A percentile compares a stretch with the other conserved stretches of the same genome.
Conservation (phyloP, 64 coral and sea anemone genomes). For the Stichodactyla helianthus region DNA sequence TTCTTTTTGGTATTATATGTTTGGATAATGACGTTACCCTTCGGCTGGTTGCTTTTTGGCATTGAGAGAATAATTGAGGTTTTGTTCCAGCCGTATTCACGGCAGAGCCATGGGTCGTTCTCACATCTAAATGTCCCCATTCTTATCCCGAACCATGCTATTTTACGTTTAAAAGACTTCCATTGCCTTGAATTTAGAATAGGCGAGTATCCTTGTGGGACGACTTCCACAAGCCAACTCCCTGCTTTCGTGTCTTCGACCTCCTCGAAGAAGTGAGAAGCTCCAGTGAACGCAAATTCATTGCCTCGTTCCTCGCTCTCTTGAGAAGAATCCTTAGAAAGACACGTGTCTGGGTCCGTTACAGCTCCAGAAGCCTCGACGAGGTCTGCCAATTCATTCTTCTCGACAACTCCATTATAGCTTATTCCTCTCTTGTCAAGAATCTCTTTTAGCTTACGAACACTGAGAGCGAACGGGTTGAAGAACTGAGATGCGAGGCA, state of each 20-base stretch:
- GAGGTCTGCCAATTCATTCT: conserved; percentile 84
- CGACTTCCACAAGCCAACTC: conserved; percentile 91
- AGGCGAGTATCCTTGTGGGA: conserved; percentile 44
- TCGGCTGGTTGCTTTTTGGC: conserved; percentile 83
- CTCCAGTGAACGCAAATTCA: conserved; percentile 60
- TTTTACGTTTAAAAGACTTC: conserved; percentile 62
- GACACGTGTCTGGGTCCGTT: conserved; percentile 60
- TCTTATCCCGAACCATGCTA: conserved; percentile 83
- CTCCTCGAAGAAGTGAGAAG: conserved; percentile 95
- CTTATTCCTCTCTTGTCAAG: conserved; percentile 92
- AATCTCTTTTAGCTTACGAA: conserved; percentile 84
- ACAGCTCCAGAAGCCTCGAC: conserved; percentile 82
- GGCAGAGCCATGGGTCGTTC: conserved; percentile 75
- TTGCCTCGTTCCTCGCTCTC: conserved; percentile 51
- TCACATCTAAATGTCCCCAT: conserved; percentile 89
- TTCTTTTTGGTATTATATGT: conserved; percentile 59
- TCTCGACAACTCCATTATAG: conserved; percentile 90
- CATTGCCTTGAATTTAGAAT: conserved; percentile 69
- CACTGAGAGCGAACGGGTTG: conserved; percentile 90
- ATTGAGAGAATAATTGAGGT: conserved; percentile 71
- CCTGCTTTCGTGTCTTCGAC: conserved; percentile 97
- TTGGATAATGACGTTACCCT: conserved; percentile 92
- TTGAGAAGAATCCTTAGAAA: conserved; percentile 10
- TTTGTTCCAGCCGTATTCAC: conserved; percentile 67
- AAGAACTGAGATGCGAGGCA: conserved; percentile 82